phyloP scores from a whole-genome alignment of 2,797 vertebrate species.

The Sebastes matsubarae region DNA sequence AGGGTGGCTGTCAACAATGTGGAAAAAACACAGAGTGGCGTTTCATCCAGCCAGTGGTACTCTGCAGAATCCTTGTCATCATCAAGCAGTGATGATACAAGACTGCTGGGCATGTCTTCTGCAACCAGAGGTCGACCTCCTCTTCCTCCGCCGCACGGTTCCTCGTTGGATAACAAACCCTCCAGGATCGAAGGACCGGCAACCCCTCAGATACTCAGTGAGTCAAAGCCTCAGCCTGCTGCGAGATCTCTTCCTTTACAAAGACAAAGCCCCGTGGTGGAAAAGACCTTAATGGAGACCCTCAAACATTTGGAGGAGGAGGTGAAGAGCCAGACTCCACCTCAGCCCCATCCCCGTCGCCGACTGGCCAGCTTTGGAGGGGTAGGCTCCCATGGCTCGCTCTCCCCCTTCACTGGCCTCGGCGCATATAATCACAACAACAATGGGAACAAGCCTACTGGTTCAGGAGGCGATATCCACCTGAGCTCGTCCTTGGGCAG shows the following conservation, averaged over 20 bases:
- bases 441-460: constrained; percentile 84
- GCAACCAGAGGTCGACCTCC: constrained; percentile 77
- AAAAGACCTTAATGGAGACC: constrained; percentile 88
- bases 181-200: constrained; percentile 58
- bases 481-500: constrained; percentile 86
- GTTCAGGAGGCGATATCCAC: constrained; percentile 71
- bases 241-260: constrained; percentile 80
- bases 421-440: constrained; percentile 83
- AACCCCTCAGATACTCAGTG: constrained; percentile 36
- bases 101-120: constrained; percentile 65
- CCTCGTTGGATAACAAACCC: constrained; percentile 63
- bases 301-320: constrained; percentile 87
- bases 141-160: constrained; percentile 75
- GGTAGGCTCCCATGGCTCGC: constrained; percentile 88
- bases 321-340: constrained; percentile 58
- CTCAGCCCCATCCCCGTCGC: constrained; percentile 83
- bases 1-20: constrained; percentile 71
- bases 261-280: constrained; percentile 85
- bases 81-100: constrained; percentile 85
- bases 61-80: constrained; percentile 91
- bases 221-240: constrained; percentile 75
- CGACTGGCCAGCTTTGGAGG: constrained; percentile 95
- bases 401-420: constrained; percentile 88
- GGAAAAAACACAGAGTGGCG: constrained; percentile 67
- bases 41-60: constrained; percentile 80